Percentiles rank a stretch among this genome's conserved stretches.
Evolutionary conservation across 2,113 vertebrate species (phyloP).

Genomic region (Agelaius phoeniceus): DNA sequence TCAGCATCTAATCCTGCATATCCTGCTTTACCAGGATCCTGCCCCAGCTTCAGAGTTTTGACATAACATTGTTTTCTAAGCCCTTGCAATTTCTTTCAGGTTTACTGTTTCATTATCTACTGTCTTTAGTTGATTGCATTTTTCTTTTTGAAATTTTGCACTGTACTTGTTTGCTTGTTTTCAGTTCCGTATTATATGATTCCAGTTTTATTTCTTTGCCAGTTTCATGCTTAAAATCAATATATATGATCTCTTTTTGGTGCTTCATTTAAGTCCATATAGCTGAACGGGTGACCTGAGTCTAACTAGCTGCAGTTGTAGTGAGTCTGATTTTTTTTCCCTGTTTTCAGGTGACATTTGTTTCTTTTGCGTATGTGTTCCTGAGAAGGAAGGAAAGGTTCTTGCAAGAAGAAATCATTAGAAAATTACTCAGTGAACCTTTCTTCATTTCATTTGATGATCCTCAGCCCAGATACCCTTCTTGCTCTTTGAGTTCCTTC

Average conservation of each 20-base stretch:
- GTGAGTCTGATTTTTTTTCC: neutral
- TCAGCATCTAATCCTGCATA: neutral
- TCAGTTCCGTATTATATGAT: neutral
- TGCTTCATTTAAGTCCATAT: neutral
- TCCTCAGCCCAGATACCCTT: neutral
- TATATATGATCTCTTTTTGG: neutral
- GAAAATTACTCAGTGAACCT: neutral
- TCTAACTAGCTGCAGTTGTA: neutral
- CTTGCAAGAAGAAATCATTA: neutral
- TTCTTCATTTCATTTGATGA: neutral
- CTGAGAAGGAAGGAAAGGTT: neutral
- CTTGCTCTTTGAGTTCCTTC: neutral
- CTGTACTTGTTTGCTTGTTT: neutral
- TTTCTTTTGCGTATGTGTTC: neutral
- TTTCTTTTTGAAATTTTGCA: neutral
- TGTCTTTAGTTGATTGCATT: neutral
- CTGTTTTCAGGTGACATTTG: neutral
- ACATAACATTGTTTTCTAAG: neutral
- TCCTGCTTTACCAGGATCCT: neutral
- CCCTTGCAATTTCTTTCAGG: neutral
- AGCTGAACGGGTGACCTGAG: neutral
- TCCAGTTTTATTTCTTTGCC: neutral
- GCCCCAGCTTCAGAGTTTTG: neutral
- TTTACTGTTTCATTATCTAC: neutral
- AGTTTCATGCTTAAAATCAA: neutral